Base-by-base conservation (phyloP, 2,113 vertebrate species). In the Potamarius usumacintae region DNA sequence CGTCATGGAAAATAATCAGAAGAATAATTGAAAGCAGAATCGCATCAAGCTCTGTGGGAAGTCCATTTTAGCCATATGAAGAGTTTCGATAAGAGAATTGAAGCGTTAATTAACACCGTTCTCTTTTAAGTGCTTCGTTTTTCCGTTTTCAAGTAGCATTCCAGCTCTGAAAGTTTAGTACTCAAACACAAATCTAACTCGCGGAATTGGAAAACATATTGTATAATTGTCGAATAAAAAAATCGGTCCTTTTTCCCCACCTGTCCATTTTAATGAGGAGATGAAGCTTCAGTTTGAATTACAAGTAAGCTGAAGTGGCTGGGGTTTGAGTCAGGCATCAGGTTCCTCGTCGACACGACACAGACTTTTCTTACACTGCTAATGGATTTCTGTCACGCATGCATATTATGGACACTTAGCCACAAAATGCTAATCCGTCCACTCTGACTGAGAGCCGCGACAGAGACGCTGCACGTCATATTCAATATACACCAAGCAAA, bases 321-420 rank as follows among this genome's bases (percentile, higher is more conserved):
- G 63, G 7, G 80, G 81, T 87, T 85, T 82, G 67, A 85, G 84
- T 84, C 83, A 71, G 77, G 84, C 76, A 82, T 85, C 78, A 77
- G 67, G 78, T 87, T 85, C 85, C 85, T 89, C 60, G 30, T 63
- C 53, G 74, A 48, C 63, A 87, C 42, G 42, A 42, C 42, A 42
- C 42, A 74, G 63, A 65, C 48, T 20, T 58, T 87, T 84, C 67
- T 76, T 74, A 25, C 57, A 81, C 69, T 78, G 65, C 78, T 89
- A 89, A 87, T 85, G 82, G 74, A 76, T 87, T 87, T 87, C 71
- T 77, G 82, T 78, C 67, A 58, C 72, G 58, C 77, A 77, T 86
- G 60, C 81, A 89, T 86, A 89, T 82, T 82, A 79, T 62, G 69
- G 30, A 30, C 85, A 52, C 85, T 86, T 83, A 79, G 25, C 85